Base-by-base conservation (phyloP, 35 echinoderm and acorn worm genomes). In the Patiria miniata region DNA sequence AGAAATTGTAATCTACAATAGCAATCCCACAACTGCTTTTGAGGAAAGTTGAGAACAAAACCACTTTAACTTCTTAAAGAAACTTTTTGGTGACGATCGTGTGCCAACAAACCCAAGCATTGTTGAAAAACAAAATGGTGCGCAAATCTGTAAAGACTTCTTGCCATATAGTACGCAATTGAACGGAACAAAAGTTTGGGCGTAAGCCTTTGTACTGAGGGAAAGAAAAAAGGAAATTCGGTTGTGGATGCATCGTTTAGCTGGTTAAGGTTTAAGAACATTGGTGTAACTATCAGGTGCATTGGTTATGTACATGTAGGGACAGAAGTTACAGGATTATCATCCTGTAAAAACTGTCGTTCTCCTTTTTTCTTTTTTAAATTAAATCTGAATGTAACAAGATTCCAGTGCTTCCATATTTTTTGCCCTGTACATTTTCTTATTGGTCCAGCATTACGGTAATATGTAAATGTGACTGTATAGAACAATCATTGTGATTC, bases 321-420 rank as follows among this genome's bases (percentile, higher is more conserved):
- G 29, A 14, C 34, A 73, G n/a, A 10, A 28, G 60, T 68, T 28
- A 68, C 30, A 68, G 60, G 60, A 68, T 28, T 47, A 47, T 47
- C 12, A 47, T 47, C 42, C 65, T 73, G 22, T 73, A 34, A 7
- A 30, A 73, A 8, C 65, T 73, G 65, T 22, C 29, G 29, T 23
- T 36, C 34, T 73, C 29, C 29, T 73, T 1, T n/a, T 3, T 26
- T 10, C 16, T 69, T 28, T 22, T 9, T 21, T 73, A 22, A 32
- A 73, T 73, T 73, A 73, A 30, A 32, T 68, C 28, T 60, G 19
- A 73, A 12, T 32, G 65, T 73, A 60, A 73, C 65, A 73, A 73
- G 26, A 30, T 73, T 73, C 65, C 65, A 73, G 65, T 73, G 65
- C 65, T 73, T 73, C 65, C 65, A 73, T 73, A 73, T 73, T 73